Evolutionary conservation across 2,797 vertebrate genomes (phyloP).

Genomic region (Myotis findleyi): DNA sequence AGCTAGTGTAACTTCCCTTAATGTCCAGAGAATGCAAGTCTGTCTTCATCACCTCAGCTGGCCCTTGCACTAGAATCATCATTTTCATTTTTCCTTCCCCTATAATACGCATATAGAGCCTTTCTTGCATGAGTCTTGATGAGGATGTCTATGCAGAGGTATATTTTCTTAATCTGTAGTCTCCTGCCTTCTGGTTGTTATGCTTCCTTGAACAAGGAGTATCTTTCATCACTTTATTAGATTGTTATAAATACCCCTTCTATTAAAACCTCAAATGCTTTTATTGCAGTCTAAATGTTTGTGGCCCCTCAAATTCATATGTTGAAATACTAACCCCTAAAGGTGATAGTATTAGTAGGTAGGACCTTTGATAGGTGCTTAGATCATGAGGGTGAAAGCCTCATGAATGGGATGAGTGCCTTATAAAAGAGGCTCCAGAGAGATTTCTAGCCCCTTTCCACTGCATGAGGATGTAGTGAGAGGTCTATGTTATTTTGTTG

Average conservation of each 20-base stretch:
- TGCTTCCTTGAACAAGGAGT: background rate
- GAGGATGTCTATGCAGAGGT: background rate
- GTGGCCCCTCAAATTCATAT: background rate
- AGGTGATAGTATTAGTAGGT: background rate
- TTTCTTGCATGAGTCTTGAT: background rate
- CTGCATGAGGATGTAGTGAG: background rate
- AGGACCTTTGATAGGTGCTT: background rate
- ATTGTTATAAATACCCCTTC: background rate
- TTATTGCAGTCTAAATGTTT: background rate
- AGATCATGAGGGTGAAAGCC: background rate
- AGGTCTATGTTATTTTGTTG: background rate
- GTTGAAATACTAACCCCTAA: conserved; percentile 1
- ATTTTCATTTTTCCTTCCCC: background rate
- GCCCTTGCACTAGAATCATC: background rate
- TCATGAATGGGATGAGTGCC: background rate
- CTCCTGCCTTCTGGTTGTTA: background rate
- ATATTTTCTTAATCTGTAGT: background rate
- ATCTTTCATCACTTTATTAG: background rate
- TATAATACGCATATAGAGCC: background rate
- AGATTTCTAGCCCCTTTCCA: background rate
- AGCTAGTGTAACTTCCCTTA: background rate
- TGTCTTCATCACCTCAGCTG: background rate
- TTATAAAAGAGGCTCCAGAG: background rate
- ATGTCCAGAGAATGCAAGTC: background rate
- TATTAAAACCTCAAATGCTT: background rate